Percentiles rank a stretch among this genome's conserved stretches.
These are phyloP conservation scores for Anhinga anhinga DNA, from an alignment of 2,113 vertebrate species.

Conservation along the genomic window DNA sequence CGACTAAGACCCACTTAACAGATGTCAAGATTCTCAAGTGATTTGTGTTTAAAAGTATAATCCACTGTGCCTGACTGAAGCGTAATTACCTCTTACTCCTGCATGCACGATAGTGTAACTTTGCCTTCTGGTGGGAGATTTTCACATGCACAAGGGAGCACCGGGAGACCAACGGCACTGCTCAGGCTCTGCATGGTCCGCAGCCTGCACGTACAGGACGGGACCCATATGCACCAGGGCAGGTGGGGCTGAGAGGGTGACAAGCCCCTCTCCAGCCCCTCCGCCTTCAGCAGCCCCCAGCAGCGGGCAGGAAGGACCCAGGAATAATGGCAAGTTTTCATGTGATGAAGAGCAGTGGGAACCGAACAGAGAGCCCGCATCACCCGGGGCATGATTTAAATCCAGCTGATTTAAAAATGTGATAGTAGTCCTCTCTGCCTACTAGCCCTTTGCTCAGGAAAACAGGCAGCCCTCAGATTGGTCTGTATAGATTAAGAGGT, in stretches of 20 bases:
- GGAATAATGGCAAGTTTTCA: background rate
- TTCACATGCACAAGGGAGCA: background rate
- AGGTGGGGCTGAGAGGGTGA: background rate
- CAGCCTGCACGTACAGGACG: background rate
- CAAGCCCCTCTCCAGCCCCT: background rate
- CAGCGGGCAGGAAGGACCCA: background rate
- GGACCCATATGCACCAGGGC: fast-evolving
- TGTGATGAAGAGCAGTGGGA: background rate
- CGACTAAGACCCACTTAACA: background rate
- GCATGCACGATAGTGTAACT: fast-evolving
- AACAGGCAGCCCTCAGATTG: background rate
- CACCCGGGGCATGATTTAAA: background rate
- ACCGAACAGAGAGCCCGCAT: background rate
- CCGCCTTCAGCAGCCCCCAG: background rate
- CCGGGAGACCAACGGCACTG: background rate
- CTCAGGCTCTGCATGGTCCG: background rate
- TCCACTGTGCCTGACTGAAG: no score
- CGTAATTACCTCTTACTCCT: background rate
- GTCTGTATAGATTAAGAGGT: background rate
- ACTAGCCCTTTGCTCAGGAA: no score
- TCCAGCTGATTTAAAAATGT: background rate
- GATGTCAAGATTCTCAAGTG: no score
- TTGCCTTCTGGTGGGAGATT: background rate
- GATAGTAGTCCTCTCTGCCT: background rate
- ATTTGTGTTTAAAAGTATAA: background rate